phyloP scores from a whole-genome alignment of 2,888 invertebrate genomes.

The Steinernema scapterisci region DNA sequence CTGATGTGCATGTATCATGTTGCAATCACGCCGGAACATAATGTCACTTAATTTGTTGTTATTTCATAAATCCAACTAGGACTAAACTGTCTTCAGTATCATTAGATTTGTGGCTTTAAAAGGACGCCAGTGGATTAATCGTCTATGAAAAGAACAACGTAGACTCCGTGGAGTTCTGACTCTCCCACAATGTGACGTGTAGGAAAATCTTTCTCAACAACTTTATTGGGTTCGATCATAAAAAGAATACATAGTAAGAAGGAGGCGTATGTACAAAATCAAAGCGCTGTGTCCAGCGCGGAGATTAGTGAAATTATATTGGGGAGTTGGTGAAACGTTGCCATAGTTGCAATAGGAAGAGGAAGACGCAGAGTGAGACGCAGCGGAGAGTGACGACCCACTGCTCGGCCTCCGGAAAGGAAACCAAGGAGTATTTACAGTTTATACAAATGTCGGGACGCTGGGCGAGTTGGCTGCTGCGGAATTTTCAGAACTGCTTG shows the following conservation, averaged over 20 bases:
- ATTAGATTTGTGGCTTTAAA: too few relatives aligned
- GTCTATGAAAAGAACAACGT: too few relatives aligned
- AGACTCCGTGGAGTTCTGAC: too few relatives aligned
- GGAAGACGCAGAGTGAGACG: background rate
- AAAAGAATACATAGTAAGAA: background rate
- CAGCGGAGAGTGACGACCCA: background rate
- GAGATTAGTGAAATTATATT: conserved; percentile 24
- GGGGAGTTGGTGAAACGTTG: conserved; percentile 22
- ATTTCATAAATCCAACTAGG: background rate
- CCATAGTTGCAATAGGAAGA: background rate
- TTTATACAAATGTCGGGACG: conserved; percentile 4
- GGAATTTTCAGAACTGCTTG: conserved; percentile 6
- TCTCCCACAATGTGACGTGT: too few relatives aligned
- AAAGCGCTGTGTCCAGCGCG: background rate
- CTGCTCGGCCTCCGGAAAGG: background rate
- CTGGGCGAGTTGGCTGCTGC: background rate
- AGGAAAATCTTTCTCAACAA: too few relatives aligned
- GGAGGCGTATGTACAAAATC: background rate
- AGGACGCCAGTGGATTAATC: too few relatives aligned
- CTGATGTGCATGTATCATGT: background rate
- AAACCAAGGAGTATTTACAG: background rate
- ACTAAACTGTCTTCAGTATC: background rate
- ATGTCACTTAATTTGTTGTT: background rate
- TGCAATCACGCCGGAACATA: background rate
- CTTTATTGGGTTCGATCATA: too few relatives aligned